Evolutionary conservation across 2,113 vertebrate species (phyloP), one percentile per base, ranked within the genome.

Genomic region (Seriola quinqueradiata): DNA sequence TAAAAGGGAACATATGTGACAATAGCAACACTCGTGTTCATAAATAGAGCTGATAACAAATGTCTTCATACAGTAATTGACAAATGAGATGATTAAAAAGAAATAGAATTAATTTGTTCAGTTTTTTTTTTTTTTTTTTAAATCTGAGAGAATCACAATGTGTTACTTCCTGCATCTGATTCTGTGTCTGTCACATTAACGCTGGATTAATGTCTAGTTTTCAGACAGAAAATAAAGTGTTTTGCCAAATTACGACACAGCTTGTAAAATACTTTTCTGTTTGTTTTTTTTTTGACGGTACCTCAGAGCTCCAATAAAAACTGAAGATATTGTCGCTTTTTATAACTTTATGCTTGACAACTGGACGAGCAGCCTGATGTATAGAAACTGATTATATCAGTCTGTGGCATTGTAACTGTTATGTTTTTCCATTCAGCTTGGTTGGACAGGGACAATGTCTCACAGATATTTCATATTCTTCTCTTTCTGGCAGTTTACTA

Each of bases 211-310:
- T 28, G 25, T 28, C 25, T 28, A n/a, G 3, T 55, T 54, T 54
- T 54, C 25, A 67, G 25, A 70, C 4, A 14, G n/a, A 42, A 40
- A 75, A 36, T 36, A 14, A 38, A 48, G 9, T 13, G 14, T 54
- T 61, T 54, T 25, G 55, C 60, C 66, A 28, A 64, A 70, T 48
- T 19, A 48, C 61, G 63, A 57, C 38, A 55, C 55, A 63, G 17
- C 36, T 59, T 6, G 50, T 70, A 14, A 64, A 34, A 40, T 0
- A 21, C 28, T 19, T 63, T 52, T 36, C 23, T 25, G 11, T 61
- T 42, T 52, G 2, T 21, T 44, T 57, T 75, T 57, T 75, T 71
- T 48, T 25, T 25, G 21, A 61, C n/a, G 1, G 23, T 21, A 50
- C 10, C 14, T 52, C 7, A 11, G n/a, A 50, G 23, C 40, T 5